Evolutionary conservation across 2,888 invertebrate genomes (phyloP), one percentile per base, ranked within the genome.

Genomic region (Hirtodrosophila duncani): DNA sequence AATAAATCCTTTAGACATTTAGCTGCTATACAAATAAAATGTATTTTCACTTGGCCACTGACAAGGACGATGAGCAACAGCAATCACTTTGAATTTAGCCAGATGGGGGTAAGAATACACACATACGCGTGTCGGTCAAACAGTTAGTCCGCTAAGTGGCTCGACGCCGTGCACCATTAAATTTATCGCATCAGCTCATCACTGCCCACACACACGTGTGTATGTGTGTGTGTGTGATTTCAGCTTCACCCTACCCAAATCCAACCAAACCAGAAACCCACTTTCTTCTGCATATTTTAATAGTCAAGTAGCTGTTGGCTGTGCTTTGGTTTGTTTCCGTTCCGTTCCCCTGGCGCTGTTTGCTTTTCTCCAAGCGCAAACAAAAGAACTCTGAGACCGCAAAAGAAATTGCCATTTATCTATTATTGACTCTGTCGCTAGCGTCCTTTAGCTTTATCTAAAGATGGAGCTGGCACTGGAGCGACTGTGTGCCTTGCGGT

Each of bases 381-480:
- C 74, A 81, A 77, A 42, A 49, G 49, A 41, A 58, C 52, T 58
- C 55, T 61, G 50, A 52, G 58, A 55, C 38, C 57, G 60, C 41
- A 59, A 72, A 77, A 67, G 69, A 75, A 72, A 74, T 74, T 77
- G 78, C 79, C 71, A 78, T 82, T 77, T 81, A 67, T 68, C 72
- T 68, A 62, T 64, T 77, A 72, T 74, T 80, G 77, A 74, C 71
- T 71, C 70, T 62, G 63, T 16, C 43, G 55, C 52, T 53, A 53
- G 53, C n/a, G n/a, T n/a, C n/a, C n/a, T n/a, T n/a, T n/a, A n/a
- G n/a, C n/a, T n/a, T n/a, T n/a, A n/a, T n/a, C n/a, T n/a, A n/a
- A n/a, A n/a, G n/a, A n/a, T 36, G 48, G 44, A 44, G 16, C 27
- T 21, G 16, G 34, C 39, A 20, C n/a, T 24, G 11, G 21, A 13